Conservation (phyloP, 2,113 vertebrate species). For the Ammospiza caudacuta region DNA sequence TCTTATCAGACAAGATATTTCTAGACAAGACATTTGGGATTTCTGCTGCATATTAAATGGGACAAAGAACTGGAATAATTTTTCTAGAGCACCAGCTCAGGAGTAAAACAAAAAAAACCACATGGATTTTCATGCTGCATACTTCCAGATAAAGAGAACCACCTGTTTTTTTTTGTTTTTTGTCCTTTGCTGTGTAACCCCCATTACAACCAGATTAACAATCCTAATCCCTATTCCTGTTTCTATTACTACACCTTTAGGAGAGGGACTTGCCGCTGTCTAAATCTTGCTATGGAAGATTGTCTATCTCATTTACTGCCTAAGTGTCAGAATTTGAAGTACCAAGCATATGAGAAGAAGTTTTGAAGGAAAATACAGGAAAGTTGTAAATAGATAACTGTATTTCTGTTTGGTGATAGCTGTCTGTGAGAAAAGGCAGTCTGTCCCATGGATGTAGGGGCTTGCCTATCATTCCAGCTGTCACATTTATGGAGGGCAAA, state of each 20-base stretch:
- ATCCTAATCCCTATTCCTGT: not conserved
- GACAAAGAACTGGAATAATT: conserved; percentile 45
- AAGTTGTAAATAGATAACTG: conserved; percentile 31
- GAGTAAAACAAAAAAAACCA: conserved; percentile 6
- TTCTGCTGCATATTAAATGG: conserved; percentile 32
- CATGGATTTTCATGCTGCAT: conserved; percentile 34
- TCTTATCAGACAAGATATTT: conserved; percentile 21
- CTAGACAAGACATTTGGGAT: not conserved
- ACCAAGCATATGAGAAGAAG: conserved; percentile 15
- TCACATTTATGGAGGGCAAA: not conserved
- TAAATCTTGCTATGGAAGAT: conserved; percentile 53
- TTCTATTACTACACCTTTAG: conserved; percentile 24
- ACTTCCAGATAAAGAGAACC: conserved; percentile 37
- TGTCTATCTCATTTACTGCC: conserved; percentile 53
- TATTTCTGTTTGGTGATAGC: conserved; percentile 18
- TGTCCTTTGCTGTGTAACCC: not conserved
- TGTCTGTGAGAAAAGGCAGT: not conserved
- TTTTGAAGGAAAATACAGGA: conserved; percentile 52
- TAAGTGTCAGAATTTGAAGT: conserved; percentile 51
- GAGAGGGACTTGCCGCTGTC: not conserved
- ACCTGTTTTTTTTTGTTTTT: not conserved
- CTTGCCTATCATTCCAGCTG: not conserved
- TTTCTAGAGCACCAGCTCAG: conserved; percentile 11
- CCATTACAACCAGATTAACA: conserved; percentile 57
- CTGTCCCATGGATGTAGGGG: rapidly evolving